Evolutionary conservation across 2,113 vertebrate genomes (phyloP).

Genomic region (Crotophaga sulcirostris): DNA sequence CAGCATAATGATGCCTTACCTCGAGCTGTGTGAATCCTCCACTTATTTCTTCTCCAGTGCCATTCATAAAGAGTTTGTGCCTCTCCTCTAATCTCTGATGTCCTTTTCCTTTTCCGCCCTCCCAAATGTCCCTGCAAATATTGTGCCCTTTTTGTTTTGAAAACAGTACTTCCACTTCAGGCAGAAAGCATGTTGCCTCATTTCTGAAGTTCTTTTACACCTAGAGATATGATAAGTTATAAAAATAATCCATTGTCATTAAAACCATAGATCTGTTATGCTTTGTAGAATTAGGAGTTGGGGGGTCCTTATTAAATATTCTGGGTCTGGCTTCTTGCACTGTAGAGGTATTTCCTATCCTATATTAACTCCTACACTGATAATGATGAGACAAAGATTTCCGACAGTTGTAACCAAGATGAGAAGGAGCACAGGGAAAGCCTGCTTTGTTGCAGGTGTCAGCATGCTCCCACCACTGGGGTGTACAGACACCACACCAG

Average conservation of each 20-base stretch:
- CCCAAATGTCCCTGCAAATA: background rate
- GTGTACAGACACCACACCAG: background rate
- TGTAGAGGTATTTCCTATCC: background rate
- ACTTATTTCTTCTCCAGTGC: background rate
- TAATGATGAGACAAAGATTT: background rate
- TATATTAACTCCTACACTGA: background rate
- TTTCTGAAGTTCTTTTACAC: background rate
- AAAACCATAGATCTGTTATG: background rate
- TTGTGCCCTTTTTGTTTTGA: background rate
- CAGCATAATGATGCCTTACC: background rate
- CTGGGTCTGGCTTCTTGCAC: background rate
- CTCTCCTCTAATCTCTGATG: background rate
- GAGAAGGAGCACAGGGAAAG: background rate
- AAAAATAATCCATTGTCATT: background rate
- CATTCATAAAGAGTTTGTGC: background rate
- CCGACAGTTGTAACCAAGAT: background rate
- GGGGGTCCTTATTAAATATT: background rate
- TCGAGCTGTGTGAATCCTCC: background rate
- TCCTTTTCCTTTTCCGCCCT: background rate
- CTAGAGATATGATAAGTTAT: background rate
- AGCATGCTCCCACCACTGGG: background rate
- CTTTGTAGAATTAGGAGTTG: background rate
- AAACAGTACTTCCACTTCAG: background rate
- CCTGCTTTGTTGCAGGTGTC: constrained; percentile 13
- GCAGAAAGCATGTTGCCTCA: background rate